Percentiles rank a stretch among this genome's conserved stretches.
Evolutionary conservation across 2,888 invertebrate genomes (phyloP).

Genomic region (Rhynchonema sp.): DNA sequence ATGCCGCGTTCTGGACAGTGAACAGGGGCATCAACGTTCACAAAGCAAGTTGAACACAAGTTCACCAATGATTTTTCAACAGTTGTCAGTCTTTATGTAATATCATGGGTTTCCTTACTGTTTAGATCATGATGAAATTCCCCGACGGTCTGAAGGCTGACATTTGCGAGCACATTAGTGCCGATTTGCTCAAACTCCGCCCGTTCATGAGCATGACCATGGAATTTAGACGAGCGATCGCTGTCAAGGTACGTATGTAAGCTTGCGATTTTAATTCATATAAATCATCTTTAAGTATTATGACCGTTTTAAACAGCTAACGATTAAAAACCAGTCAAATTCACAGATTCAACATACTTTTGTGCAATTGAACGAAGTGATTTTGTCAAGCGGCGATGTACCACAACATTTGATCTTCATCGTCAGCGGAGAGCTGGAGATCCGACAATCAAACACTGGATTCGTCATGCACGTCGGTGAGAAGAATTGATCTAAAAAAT

Average conservation of each 20-base stretch:
- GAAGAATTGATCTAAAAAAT: too few relatives aligned
- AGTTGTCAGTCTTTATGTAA: not conserved
- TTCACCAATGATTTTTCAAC: not conserved
- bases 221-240: constrained; percentile 35
- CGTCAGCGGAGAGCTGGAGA: not conserved
- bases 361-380: not conserved
- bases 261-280: not conserved
- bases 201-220: constrained; percentile 73
- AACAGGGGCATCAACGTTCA: constrained; percentile 90
- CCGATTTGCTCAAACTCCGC: constrained; percentile 75
- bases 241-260: not conserved
- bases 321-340: not conserved
- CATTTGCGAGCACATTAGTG: constrained; percentile 80
- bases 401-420: not conserved
- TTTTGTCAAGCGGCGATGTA: not conserved
- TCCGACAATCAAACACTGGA: not conserved
- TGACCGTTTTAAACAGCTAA: too few relatives aligned
- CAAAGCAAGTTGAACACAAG: constrained; percentile 42
- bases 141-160: constrained; percentile 86
- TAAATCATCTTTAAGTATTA: too few relatives aligned
- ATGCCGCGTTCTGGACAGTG: constrained; percentile 91
- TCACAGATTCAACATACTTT: not conserved
- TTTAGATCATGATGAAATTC: constrained; percentile 76
- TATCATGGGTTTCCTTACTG: constrained; percentile 12
- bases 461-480: not conserved